Base-by-base conservation (phyloP, 2,113 vertebrate species). In the Haliaeetus leucogaster region DNA sequence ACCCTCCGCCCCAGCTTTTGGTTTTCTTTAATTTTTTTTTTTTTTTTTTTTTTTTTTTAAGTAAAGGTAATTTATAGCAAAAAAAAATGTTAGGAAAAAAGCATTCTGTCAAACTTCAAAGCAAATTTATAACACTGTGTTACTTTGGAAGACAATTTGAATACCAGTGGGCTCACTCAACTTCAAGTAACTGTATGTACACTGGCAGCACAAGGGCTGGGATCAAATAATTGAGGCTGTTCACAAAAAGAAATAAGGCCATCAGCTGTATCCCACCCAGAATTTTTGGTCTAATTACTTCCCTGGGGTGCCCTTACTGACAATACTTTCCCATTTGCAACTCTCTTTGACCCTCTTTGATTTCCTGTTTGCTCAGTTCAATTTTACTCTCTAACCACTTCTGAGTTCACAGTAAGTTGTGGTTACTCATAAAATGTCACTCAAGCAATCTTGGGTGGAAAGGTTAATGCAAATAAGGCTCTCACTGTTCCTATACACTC, bases 231-330 rank as follows among this genome's bases (percentile, higher is more conserved):
- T 34, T 55, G 77, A 70, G 61, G 85, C 50, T 40, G 48, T 53
- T 94, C 77, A 70, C 34, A 42, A 5, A 30, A 25, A 79, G 85
- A 65, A 90, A 70, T 55, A 42, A 70, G 9, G 40, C 92, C 95
- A 71, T 71, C 72, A 90, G 82, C 72, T 74, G 16, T 8, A 80
- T 61, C 95, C 92, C 86, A 83, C 78, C 82, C 86, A 15, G 82
- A 50, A 65, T 14, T 56, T 63, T 43, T 22, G 62, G 36, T 36
- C 66, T 96, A 96, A 96, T 94, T 43, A 71, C 86, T 56, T 94
- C 95, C 92, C 92, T 36, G 78, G 86, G 82, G 95, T 80, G 82
- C 72, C 92, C 86, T 92, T 42, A 11, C 62, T 80, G 82, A 68
- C 76, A 95, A 36, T 11, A 19, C 61, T 53, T 83, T 32, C 81